phyloP scores from a whole-genome alignment of 2,888 invertebrate species.

The Lysandra bellargus region DNA sequence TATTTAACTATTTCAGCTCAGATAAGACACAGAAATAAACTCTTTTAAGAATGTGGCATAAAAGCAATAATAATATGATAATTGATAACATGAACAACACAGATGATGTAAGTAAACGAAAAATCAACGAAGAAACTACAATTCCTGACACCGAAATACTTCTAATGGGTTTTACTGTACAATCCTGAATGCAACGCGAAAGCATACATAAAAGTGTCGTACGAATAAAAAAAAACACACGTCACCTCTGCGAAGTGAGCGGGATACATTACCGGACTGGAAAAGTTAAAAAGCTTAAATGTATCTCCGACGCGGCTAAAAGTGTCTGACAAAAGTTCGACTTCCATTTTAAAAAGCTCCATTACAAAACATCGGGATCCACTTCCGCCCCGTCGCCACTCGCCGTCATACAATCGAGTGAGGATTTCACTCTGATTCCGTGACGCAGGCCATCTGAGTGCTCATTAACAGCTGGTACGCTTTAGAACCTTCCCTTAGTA shows the following conservation, averaged over 20 bases:
- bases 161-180: not conserved
- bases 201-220: constrained; percentile 45
- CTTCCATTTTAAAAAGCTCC: constrained; percentile 81
- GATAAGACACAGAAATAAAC: too few relatives aligned
- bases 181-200: not conserved
- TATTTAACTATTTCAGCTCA: too few relatives aligned
- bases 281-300: constrained; percentile 82
- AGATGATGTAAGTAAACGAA: too few relatives aligned
- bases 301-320: constrained; percentile 80
- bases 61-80: too few relatives aligned
- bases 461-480: too few relatives aligned
- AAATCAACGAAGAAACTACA: too few relatives aligned
- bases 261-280: constrained; percentile 80
- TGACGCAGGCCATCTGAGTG: not conserved
- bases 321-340: constrained; percentile 81
- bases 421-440: constrained; percentile 3
- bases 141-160: too few relatives aligned
- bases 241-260: constrained; percentile 70
- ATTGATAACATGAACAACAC: too few relatives aligned
- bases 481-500: too few relatives aligned
- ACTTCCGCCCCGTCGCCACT: constrained; percentile 69
- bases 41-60: too few relatives aligned
- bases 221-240: constrained; percentile 63
- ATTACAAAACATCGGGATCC: constrained; percentile 81
- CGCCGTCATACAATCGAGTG: constrained; percentile 49